Evolutionary conservation across 1,140 invertebrate species (phyloP).

Genomic region (Conus ventricosus): DNA sequence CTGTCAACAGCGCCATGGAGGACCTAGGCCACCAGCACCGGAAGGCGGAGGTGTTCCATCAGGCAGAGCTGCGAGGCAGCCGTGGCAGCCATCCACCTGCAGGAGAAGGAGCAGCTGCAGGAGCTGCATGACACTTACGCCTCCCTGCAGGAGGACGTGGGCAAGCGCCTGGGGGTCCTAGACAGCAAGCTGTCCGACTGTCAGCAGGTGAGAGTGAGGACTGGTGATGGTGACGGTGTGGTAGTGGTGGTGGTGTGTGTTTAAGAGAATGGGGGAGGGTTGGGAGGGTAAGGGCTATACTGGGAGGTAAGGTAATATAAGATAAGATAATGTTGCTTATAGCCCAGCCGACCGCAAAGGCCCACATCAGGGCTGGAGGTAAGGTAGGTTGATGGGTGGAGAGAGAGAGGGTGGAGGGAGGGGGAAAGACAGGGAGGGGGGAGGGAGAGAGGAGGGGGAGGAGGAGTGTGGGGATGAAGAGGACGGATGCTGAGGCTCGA

Average conservation of each 20-base stretch:
- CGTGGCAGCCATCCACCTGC: background rate
- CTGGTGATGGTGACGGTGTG: background rate
- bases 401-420: no score
- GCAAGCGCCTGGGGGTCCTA: background rate
- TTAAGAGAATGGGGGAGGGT: background rate
- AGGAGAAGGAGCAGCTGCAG: conserved; percentile 20
- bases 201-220: background rate
- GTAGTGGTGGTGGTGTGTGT: background rate
- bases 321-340: background rate
- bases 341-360: no score
- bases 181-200: conserved; percentile 12
- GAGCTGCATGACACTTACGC: background rate
- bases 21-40: no score
- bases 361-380: no score
- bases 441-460: no score
- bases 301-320: background rate
- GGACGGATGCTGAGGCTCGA: no score
- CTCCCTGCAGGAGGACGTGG: background rate
- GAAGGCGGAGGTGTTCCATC: no score
- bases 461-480: no score
- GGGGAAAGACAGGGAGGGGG: no score
- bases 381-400: no score
- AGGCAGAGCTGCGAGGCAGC: background rate
- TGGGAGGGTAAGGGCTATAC: background rate
- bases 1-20: no score